Percentiles rank a stretch among this genome's conserved stretches.
Conservation (phyloP, 2,888 invertebrate genomes). For the Brenthis hecate region DNA sequence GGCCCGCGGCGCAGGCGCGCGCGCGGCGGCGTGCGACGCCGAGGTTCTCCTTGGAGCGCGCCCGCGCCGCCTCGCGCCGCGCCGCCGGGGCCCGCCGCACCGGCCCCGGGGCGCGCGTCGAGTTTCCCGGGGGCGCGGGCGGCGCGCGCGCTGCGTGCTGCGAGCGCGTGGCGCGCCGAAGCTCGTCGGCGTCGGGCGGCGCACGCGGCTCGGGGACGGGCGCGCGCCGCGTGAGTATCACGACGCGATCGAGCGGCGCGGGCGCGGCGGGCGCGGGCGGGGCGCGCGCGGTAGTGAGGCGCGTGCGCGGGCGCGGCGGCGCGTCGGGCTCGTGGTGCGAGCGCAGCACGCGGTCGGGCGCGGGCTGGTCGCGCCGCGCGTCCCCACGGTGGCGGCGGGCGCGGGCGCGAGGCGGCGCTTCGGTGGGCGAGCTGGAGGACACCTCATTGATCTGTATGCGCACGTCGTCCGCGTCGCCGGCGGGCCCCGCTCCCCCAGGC, state of each 20-base stretch:
- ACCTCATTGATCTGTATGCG: conserved; percentile 86
- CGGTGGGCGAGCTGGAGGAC: conserved; percentile 84
- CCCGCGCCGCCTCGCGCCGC: conserved; percentile 54
- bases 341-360: conserved; percentile 72
- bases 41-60: conserved; percentile 75
- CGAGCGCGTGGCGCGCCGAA: conserved; percentile 15
- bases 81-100: conserved; percentile 68
- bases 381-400: conserved; percentile 46
- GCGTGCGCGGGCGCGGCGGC: conserved; percentile 56
- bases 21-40: conserved; percentile 61
- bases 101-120: conserved; percentile 70
- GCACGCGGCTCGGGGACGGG: conserved; percentile 44
- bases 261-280: conserved; percentile 35
- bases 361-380: conserved; percentile 72
- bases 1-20: conserved; percentile 58
- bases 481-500: conserved; percentile 32
- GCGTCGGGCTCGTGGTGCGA: conserved; percentile 67
- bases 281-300: conserved; percentile 40
- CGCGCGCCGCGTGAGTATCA: conserved; percentile 62
- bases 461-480: conserved; percentile 54
- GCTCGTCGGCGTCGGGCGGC: conserved; percentile 27
- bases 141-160: conserved; percentile 33
- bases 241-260: conserved; percentile 58
- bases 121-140: conserved; percentile 58
- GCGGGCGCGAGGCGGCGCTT: conserved; percentile 59